phyloP scores from a whole-genome alignment of 2,888 invertebrate species.

The Patella ulyssiponensis region DNA sequence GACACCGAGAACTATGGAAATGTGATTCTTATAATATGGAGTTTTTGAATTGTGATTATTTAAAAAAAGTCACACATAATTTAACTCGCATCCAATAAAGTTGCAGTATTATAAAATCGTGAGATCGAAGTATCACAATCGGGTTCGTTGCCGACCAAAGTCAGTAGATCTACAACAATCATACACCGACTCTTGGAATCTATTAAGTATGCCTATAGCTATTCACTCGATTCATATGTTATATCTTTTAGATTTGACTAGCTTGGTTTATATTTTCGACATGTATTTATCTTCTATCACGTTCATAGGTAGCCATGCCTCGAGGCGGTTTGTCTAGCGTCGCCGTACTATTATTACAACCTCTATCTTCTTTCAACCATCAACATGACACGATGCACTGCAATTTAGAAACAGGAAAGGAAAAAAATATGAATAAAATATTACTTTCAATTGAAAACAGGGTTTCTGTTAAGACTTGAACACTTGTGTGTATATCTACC shows the following conservation, averaged over 20 bases:
- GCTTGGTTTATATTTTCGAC: slow-evolving; percentile 3
- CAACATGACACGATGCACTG: not conserved
- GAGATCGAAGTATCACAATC: too few species aligned
- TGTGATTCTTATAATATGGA: too few species aligned
- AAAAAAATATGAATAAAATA: not conserved
- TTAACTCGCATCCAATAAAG: too few species aligned
- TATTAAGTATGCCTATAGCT: not conserved
- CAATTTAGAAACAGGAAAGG: not conserved
- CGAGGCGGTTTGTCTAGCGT: slow-evolving; percentile 2
- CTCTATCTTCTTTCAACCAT: too few species aligned
- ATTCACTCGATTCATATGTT: not conserved
- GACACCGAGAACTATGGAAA: too few species aligned
- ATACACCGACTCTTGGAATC: too few species aligned
- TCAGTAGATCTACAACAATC: too few species aligned
- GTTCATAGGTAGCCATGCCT: not conserved
- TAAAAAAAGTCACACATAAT: too few species aligned
- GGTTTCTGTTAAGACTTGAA: not conserved
- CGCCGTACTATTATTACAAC: not conserved
- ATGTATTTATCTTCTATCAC: slow-evolving; percentile 1
- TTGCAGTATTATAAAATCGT: too few species aligned
- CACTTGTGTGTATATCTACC: too few species aligned
- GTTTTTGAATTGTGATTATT: too few species aligned
- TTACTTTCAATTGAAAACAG: not conserved
- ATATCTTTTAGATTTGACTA: not conserved
- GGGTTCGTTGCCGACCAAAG: too few species aligned